phyloP scores from a whole-genome alignment of 2,113 vertebrate species.

The Scartelaos histophorus region DNA sequence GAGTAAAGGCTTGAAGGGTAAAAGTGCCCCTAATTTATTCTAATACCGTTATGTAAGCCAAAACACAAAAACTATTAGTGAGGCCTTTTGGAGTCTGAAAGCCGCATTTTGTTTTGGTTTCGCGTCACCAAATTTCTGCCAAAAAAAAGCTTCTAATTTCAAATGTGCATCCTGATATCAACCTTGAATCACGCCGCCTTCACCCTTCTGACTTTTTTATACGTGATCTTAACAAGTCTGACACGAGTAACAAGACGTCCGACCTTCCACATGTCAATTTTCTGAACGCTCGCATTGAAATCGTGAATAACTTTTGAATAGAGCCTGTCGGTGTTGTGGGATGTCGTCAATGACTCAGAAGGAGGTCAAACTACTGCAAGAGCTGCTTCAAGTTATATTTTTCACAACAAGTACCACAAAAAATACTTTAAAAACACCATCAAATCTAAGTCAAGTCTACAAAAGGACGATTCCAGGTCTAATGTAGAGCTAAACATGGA shows the following conservation, averaged over 20 bases:
- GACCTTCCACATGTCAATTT: neutral
- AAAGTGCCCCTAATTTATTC: neutral
- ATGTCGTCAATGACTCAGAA: slow-evolving; percentile 40
- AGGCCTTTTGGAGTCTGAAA: neutral
- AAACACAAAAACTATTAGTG: neutral
- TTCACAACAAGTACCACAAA: too few species aligned
- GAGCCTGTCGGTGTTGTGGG: too few species aligned
- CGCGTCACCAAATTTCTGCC: neutral
- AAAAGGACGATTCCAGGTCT: too few species aligned
- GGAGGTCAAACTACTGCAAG: too few species aligned
- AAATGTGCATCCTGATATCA: slow-evolving; percentile 21
- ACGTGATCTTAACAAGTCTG: neutral
- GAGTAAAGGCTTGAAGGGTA: neutral
- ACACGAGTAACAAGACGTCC: neutral
- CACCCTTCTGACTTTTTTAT: neutral
- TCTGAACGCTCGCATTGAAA: neutral
- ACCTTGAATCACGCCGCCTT: neutral
- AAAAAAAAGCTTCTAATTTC: too few species aligned
- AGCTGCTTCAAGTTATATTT: too few species aligned
- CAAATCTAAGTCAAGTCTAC: too few species aligned
- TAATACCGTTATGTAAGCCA: neutral
- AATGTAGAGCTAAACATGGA: too few species aligned
- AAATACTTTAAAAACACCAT: too few species aligned
- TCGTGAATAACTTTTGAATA: neutral
- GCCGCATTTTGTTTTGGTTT: neutral